Conservation (phyloP, 2,797 vertebrate species). For the Gadopsis marmoratus region DNA sequence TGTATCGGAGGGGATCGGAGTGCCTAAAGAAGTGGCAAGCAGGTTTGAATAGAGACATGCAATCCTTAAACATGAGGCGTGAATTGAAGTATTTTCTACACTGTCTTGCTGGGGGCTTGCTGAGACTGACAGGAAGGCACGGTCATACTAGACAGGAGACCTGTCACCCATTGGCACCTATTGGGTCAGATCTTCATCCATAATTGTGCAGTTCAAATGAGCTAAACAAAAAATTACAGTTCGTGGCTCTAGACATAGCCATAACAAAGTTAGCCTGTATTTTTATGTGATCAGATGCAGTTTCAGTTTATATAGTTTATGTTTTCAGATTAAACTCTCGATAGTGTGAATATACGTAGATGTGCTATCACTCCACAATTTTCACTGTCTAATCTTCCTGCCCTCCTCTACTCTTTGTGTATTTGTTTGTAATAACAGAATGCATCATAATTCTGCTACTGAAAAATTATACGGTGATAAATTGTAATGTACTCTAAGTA, state of each 20-base stretch:
- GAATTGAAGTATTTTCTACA: slow-evolving; percentile 44
- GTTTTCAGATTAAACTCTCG: not conserved
- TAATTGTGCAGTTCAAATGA: not conserved
- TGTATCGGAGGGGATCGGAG: slow-evolving; percentile 34
- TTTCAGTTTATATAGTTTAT: not conserved
- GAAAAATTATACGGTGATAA: slow-evolving; percentile 20
- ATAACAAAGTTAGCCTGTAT: not conserved
- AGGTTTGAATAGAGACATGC: slow-evolving; percentile 35
- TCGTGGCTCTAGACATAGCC: not conserved
- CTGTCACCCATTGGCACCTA: not conserved
- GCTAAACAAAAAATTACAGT: not conserved
- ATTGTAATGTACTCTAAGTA: not conserved
- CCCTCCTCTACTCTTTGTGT: not conserved
- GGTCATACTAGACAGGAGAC: slow-evolving; percentile 24
- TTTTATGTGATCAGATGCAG: too few relatives aligned
- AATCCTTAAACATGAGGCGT: slow-evolving; percentile 41
- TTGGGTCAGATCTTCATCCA: slow-evolving; percentile 5
- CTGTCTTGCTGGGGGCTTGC: slow-evolving; percentile 23
- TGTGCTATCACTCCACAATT: not conserved
- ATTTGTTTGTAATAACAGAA: slow-evolving; percentile 4
- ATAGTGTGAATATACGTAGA: not conserved
- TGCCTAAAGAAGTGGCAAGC: slow-evolving; percentile 39
- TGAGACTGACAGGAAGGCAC: slow-evolving; percentile 12
- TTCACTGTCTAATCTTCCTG: not conserved
- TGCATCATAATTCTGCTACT: slow-evolving; percentile 3